phyloP scores from a whole-genome alignment of 1,140 invertebrate species.

The Pseudomyrmex sp. region DNA sequence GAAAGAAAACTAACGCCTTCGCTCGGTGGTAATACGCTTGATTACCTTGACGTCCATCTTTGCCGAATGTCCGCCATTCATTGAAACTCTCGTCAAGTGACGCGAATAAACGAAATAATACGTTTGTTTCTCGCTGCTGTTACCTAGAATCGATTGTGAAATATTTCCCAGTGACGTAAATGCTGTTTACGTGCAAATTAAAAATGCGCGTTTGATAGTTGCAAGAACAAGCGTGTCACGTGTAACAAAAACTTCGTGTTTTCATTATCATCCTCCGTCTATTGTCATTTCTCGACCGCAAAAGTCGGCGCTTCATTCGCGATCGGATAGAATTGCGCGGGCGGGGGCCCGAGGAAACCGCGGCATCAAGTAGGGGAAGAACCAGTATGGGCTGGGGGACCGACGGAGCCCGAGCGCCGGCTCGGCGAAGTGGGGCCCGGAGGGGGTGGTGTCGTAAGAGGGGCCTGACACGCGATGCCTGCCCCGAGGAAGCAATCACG shows the following conservation, averaged over 20 bases:
- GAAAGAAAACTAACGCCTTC: conserved; percentile 33
- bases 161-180: background rate
- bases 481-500: conserved; percentile 83
- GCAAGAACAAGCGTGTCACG: background rate
- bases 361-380: conserved; percentile 62
- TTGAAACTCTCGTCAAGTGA: conserved; percentile 10
- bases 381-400: conserved; percentile 44
- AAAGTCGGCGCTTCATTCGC: conserved; percentile 52
- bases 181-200: background rate
- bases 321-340: conserved; percentile 64
- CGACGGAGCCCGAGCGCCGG: conserved; percentile 58
- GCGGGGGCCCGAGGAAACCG: conserved; percentile 62
- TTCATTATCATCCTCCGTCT: background rate
- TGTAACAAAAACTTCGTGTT: background rate
- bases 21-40: conserved; percentile 31
- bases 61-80: background rate
- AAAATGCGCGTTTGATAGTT: background rate
- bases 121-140: background rate
- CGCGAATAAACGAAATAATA: conserved; percentile 8
- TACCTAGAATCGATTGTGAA: background rate
- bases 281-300: conserved; percentile 43
- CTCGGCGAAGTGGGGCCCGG: conserved; percentile 51
- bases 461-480: conserved; percentile 85
- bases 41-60: conserved; percentile 34
- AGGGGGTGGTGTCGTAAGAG: conserved; percentile 78